phyloP scores from a whole-genome alignment of 2,113 vertebrate genomes.

The Limnothrissa miodon region DNA sequence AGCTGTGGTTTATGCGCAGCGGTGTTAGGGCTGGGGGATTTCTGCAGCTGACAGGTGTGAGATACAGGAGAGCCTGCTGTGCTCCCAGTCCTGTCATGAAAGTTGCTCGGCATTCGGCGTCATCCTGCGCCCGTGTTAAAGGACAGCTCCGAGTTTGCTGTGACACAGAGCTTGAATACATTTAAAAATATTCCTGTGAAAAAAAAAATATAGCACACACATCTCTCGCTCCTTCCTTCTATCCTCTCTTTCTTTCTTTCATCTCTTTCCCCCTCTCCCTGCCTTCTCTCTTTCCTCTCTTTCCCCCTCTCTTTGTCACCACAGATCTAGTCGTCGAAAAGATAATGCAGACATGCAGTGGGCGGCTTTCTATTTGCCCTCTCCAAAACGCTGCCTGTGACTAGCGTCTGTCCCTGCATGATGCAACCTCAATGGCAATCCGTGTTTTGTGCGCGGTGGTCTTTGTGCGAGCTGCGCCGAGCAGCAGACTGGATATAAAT shows the following conservation, averaged over 20 bases:
- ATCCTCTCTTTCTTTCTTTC: neutral
- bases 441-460: neutral
- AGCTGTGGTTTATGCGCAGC: slow-evolving; percentile 56
- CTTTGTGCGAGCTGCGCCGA: neutral
- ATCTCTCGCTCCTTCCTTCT: neutral
- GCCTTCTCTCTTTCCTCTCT: neutral
- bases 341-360: slow-evolving; percentile 4
- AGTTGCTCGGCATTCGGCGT: slow-evolving; percentile 60
- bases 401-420: neutral
- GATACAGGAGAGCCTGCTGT: slow-evolving; percentile 34
- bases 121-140: slow-evolving; percentile 61
- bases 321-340: neutral
- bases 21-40: slow-evolving; percentile 47
- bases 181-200: slow-evolving; percentile 54
- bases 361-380: neutral
- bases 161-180: slow-evolving; percentile 67
- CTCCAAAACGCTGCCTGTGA: neutral
- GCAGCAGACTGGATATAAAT: slow-evolving; percentile 5
- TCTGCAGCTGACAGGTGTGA: slow-evolving; percentile 62
- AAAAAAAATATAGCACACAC: too few species aligned
- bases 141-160: slow-evolving; percentile 66
- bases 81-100: slow-evolving; percentile 57
- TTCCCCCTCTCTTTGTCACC: neutral
- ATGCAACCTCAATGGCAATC: neutral
- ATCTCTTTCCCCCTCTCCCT: too few species aligned